These are phyloP conservation scores for Amyelois transitella DNA, from an alignment of 1,140 invertebrate species.

Conservation along the genomic window DNA sequence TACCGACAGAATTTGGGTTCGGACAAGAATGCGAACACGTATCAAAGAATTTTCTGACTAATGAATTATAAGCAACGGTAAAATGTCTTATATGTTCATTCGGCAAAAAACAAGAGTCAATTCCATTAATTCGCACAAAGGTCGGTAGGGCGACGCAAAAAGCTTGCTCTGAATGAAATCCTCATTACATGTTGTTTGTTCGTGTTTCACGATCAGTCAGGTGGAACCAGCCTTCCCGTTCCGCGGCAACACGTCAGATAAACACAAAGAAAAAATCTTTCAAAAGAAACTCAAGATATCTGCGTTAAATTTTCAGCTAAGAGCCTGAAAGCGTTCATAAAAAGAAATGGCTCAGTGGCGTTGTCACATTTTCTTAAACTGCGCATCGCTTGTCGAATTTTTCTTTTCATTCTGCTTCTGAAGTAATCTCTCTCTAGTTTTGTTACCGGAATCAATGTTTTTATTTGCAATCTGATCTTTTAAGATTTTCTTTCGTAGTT, in stretches of 20 bases:
- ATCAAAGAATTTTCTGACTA: too few relatives aligned
- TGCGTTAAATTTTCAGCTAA: not conserved
- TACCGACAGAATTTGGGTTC: too few relatives aligned
- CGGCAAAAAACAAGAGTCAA: not conserved
- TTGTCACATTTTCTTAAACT: not conserved
- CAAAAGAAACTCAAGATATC: not conserved
- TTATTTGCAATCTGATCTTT: too few relatives aligned
- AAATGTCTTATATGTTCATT: not conserved
- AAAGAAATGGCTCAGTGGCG: not conserved
- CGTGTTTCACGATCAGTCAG: constrained; percentile 24
- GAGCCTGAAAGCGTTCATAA: not conserved
- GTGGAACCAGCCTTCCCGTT: constrained; percentile 41
- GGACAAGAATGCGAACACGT: too few relatives aligned
- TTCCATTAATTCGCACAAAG: constrained; percentile 26
- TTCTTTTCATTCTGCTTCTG: not conserved
- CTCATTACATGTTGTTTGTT: constrained; percentile 43
- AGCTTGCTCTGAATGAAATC: constrained; percentile 37
- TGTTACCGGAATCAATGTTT: not conserved
- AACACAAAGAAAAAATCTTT: constrained; percentile 9
- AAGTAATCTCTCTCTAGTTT: not conserved
- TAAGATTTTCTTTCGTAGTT: too few relatives aligned
- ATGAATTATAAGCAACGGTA: too few relatives aligned
- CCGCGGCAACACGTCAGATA: constrained; percentile 27
- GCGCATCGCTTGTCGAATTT: not conserved
- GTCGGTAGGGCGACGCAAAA: constrained; percentile 46